Evolutionary conservation across 2,888 invertebrate species (phyloP), one percentile per base, ranked within the genome.

Genomic region (Nomada goodeniana): DNA sequence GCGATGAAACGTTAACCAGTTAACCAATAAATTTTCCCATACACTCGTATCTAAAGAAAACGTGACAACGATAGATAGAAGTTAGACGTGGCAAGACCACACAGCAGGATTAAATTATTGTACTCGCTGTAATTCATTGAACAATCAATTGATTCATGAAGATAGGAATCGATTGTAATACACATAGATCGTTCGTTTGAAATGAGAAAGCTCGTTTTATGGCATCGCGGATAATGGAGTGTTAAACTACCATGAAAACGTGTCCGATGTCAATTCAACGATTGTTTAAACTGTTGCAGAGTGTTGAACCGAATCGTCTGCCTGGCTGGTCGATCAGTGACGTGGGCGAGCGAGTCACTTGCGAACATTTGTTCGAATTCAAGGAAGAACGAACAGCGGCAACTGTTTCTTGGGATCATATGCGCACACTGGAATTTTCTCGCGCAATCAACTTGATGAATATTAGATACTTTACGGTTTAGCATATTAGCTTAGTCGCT

Each of bases 301-400:
- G 44, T n/a, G 53, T 13, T n/a, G 13, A 11, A 53, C 11, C 71
- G 42, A 52, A 78, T 68, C 68, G 29, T 13, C 18, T 50, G 26
- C 55, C 47, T 36, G 78, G 13, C 42, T 9, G 50, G 20, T 13
- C 20, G 57, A 71, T 80, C 60, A 61, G 26, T 15, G 26, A 42
- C 71, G 53, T 55, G 29, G 42, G n/a, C 53, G 55, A 53, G 15
- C 36, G 18, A 80, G 61, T 26, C n/a, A 18, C 63, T 69, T 78
- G 68, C 47, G 79, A 78, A 29, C 53, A 53, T 29, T 80, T 80
- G 0, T 71, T 80, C 80, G 52, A 59, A 59, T 60, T 29, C 55
- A 42, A 71, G 65, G 65, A 72, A 71, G 60, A 53, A 65, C 55
- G 69, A 44, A 13, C 7, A 44, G 18, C 23, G 13, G 5, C 20